Evolutionary conservation across 2,797 vertebrate species (phyloP).

Genomic region (Epinephelus coioides): DNA sequence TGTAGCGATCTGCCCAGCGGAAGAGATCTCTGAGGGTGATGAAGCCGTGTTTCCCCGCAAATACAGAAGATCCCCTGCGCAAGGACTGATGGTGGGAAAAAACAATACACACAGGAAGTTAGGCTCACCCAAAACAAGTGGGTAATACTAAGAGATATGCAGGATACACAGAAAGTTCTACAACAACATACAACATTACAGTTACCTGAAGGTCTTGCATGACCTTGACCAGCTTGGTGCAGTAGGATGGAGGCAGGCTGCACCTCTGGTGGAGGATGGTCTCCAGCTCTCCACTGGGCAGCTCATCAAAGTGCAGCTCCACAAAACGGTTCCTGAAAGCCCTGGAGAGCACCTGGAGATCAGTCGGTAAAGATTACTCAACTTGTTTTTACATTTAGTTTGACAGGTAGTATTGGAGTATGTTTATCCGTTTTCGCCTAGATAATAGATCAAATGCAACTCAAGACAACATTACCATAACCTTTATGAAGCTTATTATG

Average conservation of each 20-base stretch:
- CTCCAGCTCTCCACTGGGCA: conserved; percentile 94
- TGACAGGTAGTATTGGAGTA: not conserved
- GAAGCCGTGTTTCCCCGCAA: conserved; percentile 98
- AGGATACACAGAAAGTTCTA: not conserved
- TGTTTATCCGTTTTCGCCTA: not conserved
- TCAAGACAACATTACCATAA: not conserved
- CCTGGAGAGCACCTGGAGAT: conserved; percentile 92
- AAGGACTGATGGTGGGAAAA: conserved; percentile 85
- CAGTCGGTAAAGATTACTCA: not conserved
- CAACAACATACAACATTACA: not conserved
- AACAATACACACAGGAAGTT: not conserved
- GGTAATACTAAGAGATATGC: accelerated
- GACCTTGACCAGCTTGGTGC: conserved; percentile 93
- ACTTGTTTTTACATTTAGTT: not conserved
- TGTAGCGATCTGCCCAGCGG: conserved; percentile 96
- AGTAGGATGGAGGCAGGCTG: conserved; percentile 95
- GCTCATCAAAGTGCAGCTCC: conserved; percentile 96
- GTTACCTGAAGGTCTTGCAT: conserved; percentile 97
- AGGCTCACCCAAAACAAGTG: not conserved
- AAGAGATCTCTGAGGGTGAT: conserved; percentile 97
- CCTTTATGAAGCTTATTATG: not conserved
- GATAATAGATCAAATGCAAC: not conserved
- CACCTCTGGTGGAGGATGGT: conserved; percentile 95
- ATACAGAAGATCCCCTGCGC: conserved; percentile 94
- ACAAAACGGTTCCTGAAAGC: conserved; percentile 98